Base-by-base conservation (phyloP, 1,140 invertebrate genomes). In the Sycophaga agraensis region DNA sequence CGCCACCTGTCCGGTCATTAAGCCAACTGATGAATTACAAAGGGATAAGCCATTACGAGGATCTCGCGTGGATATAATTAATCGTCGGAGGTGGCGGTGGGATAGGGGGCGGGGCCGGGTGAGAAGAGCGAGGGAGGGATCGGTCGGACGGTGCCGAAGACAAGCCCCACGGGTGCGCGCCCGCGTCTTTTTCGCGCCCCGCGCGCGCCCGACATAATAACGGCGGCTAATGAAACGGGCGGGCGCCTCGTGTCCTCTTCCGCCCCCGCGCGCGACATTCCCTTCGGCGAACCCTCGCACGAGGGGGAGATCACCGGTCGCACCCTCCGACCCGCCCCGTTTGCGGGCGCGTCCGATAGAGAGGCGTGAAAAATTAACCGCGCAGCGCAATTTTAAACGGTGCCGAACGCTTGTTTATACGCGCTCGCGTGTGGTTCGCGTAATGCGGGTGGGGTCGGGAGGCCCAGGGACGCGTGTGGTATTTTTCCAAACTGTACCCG, bases 221-320 rank as follows among this genome's bases (percentile, higher is more conserved):
- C 56, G 21, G 34, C 34, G 17, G 37, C 56, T 59, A 59, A 59
- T 59, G 37, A 59, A 59, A 59, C 42, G 56, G 50, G 35, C 35
- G 50, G n/a, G n/a, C 16, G 2, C 28, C 7, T 17, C 26, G 12
- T 8, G 9, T 3, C 55, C 56, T n/a, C 6, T n/a, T 40, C n/a
- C 16, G 16, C 34, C 17, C 42, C 35, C 37, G 19, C n/a, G 19
- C 31, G 19, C 9, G 28, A 42, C 31, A 31, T 26, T 26, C 55
- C 31, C 12, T 45, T 22, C 26, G 24, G 21, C 31, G 39, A 26
- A 43, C 54, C 40, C 55, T 57, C 43, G 56, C 16, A 46, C 56
- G 45, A 49, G 28, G 16, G 34, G 55, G 34, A 17, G 17, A 6
- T n/a, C n/a, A n/a, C n/a, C n/a, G n/a, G n/a, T n/a, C n/a, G n/a